Conservation (phyloP, 2,113 vertebrate genomes). For the Ciconia boyciana region DNA sequence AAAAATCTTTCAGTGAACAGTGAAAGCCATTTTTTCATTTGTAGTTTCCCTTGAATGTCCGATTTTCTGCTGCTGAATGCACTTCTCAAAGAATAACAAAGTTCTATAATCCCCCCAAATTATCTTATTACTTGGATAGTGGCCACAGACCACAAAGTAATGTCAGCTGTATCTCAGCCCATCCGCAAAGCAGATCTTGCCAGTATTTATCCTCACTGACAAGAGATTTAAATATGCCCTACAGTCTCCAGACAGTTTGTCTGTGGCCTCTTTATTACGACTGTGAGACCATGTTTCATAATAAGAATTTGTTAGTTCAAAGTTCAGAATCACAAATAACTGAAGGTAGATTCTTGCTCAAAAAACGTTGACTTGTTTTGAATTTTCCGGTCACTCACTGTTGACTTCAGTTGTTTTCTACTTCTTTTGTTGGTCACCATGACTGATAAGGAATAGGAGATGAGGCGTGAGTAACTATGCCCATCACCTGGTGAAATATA, state of each 20-base stretch:
- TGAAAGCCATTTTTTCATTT: neutral
- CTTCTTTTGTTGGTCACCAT: neutral
- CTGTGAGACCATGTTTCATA: neutral
- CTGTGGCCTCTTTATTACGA: neutral
- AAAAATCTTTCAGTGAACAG: neutral
- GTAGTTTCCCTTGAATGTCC: neutral
- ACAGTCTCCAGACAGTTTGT: neutral
- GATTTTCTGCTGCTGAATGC: neutral
- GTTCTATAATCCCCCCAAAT: neutral
- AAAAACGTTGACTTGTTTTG: neutral
- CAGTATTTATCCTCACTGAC: conserved; percentile 9
- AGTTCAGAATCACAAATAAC: conserved; percentile 13
- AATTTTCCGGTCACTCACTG: neutral
- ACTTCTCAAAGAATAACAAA: neutral
- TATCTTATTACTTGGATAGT: neutral
- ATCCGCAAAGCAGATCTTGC: neutral
- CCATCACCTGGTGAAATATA: neutral
- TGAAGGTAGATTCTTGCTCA: neutral
- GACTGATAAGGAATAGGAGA: neutral
- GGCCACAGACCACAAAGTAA: neutral
- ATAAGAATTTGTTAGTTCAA: neutral
- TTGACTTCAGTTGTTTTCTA: neutral
- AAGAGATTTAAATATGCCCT: neutral
- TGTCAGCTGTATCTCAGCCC: neutral
- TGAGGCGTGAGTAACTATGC: neutral